Evolutionary conservation across 2,113 vertebrate species (phyloP), one percentile per base, ranked within the genome.

Genomic region (Salvator merianae): DNA sequence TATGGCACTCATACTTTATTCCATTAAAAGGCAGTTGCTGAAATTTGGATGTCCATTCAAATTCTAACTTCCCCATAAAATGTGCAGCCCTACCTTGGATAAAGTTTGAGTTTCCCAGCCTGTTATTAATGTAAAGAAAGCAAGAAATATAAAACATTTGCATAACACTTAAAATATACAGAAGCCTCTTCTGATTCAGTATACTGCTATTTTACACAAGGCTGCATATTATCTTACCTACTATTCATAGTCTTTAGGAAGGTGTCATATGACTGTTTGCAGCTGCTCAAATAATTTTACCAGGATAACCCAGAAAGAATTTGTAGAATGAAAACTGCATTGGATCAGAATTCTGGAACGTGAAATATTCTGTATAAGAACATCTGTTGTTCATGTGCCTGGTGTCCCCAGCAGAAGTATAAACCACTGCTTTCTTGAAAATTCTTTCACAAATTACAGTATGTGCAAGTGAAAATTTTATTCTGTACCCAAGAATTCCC

Each of bases 221-320:
- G 20, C 30, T 68, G 16, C 24, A 65, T 69, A 53, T 36, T 47
- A 12, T 28, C 2, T 43, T 34, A 50, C 47, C 40, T 7, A 2
- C 28, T 77, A 55, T 81, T 50, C 53, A 62, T 69, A 30, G 40
- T 43, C n/a, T 10, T 72, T 53, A 30, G 28, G 22, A 18, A 32
- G 4, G 26, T 24, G n/a, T 53, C 68, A 71, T 71, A 55, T 72
- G 74, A 78, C 43, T 32, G 30, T 75, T 81, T 34, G 76, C 83
- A 85, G 84, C 84, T 88, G 80, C 50, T 86, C 81, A 30, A 20
- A 73, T 88, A 84, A 38, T 79, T 63, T 65, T 62, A 20, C 72
- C 77, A 81, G 72, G 36, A 70, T 84, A 77, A 81, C 72, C 40
- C 13, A 47, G 26, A 43, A 78, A 78, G 78, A 84, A 84, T 88